A percentile compares a stretch with the other conserved stretches of the same genome.
These are phyloP conservation scores for Eubasilissa splendida DNA, from an alignment of 2,888 invertebrate species.

Conservation along the genomic window DNA sequence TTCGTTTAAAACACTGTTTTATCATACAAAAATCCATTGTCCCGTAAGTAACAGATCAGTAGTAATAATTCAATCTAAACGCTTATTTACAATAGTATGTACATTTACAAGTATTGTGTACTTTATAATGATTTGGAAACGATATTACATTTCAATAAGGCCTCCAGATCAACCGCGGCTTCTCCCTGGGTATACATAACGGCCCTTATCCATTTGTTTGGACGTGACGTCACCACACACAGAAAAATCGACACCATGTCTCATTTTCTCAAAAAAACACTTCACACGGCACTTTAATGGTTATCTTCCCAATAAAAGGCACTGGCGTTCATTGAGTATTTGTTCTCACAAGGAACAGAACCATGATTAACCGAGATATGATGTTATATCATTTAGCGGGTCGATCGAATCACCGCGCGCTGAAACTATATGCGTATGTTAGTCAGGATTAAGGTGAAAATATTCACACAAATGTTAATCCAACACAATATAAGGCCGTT, in stretches of 20 bases:
- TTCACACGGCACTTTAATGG: constrained; percentile 28
- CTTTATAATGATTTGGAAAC: neutral
- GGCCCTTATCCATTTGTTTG: constrained; percentile 25
- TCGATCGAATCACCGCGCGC: neutral
- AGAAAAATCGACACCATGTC: constrained; percentile 11
- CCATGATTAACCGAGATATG: neutral
- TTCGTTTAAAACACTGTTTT: neutral
- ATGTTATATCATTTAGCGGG: neutral
- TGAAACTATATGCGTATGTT: neutral
- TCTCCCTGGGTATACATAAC: constrained; percentile 38
- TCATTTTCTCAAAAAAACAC: constrained; percentile 29
- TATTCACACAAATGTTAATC: constrained; percentile 29
- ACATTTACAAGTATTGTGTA: no score
- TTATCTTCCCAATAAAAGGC: constrained; percentile 36
- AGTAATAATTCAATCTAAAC: neutral
- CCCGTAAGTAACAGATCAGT: neutral
- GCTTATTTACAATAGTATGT: no score
- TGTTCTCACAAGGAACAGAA: constrained; percentile 24
- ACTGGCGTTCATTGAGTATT: constrained; percentile 37
- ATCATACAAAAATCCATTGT: no score
- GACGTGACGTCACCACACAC: constrained; percentile 11
- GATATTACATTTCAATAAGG: constrained; percentile 37
- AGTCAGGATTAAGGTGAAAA: neutral
- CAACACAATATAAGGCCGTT: constrained; percentile 53
- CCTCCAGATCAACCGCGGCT: constrained; percentile 29